These are phyloP conservation scores for Cremastobaeus sp. DNA, from an alignment of 2,888 invertebrate species.

Conservation along the genomic window DNA sequence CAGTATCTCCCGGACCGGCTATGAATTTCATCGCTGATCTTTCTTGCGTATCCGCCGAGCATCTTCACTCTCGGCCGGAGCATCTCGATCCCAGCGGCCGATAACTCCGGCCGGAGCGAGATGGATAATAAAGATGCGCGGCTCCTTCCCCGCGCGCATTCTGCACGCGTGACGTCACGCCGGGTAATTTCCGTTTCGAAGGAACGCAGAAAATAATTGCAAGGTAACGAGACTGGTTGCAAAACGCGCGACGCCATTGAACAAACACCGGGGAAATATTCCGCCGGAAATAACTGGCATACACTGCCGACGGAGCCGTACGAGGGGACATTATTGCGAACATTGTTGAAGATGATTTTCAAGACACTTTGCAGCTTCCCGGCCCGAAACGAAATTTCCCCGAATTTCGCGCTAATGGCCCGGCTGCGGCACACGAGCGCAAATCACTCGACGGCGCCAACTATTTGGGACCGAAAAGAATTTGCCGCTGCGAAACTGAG, in stretches of 20 bases:
- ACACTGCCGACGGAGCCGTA: conserved; percentile 21
- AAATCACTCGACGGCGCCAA: too few relatives aligned
- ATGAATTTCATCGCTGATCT: conserved; percentile 45
- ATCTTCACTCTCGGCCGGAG: conserved; percentile 32
- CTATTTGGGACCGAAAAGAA: too few relatives aligned
- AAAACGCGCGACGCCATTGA: conserved; percentile 54
- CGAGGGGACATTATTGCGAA: too few relatives aligned
- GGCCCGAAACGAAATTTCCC: too few relatives aligned
- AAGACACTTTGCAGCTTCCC: too few relatives aligned
- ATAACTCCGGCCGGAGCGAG: conserved; percentile 40
- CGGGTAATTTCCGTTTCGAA: conserved; percentile 58
- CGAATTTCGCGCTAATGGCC: too few relatives aligned
- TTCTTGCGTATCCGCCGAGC: conserved; percentile 13
- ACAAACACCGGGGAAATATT: conserved; percentile 49
- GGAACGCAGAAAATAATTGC: conserved; percentile 60
- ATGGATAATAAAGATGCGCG: conserved; percentile 47
- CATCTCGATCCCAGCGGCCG: conserved; percentile 43
- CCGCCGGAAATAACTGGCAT: conserved; percentile 49
- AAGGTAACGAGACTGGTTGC: conserved; percentile 60
- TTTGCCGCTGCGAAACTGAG: too few relatives aligned
- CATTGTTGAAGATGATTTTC: conserved; percentile 4
- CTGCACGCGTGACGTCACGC: conserved; percentile 55
- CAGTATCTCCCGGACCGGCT: conserved; percentile 27
- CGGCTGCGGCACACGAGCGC: too few relatives aligned
- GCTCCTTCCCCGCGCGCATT: conserved; percentile 36